These are phyloP conservation scores for Myripristis murdjan DNA, from an alignment of 2,797 vertebrate genomes.

Conservation along the genomic window DNA sequence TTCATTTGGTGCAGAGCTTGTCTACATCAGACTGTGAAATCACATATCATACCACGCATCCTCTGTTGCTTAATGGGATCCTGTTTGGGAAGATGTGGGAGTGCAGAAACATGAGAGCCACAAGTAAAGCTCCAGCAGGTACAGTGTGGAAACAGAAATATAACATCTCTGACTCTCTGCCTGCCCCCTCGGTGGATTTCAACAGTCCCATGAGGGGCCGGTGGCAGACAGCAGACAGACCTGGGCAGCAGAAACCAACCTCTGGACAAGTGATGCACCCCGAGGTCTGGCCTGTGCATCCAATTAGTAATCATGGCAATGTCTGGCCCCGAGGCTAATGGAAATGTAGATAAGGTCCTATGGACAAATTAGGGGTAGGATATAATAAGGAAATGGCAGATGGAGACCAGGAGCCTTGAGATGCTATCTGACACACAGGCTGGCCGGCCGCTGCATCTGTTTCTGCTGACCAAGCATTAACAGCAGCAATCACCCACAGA, in stretches of 20 bases:
- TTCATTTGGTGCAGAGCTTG: conserved; percentile 52
- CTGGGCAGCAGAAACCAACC: conserved; percentile 42
- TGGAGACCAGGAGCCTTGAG: conserved; percentile 65
- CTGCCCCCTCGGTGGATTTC: conserved; percentile 41
- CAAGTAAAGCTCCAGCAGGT: conserved; percentile 12
- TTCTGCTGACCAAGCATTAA: conserved; percentile 76
- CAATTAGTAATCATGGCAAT: conserved; percentile 74
- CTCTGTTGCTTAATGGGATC: conserved; percentile 41
- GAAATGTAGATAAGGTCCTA: conserved; percentile 78
- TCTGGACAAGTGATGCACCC: not conserved
- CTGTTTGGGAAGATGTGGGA: conserved; percentile 26
- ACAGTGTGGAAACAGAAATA: conserved; percentile 20
- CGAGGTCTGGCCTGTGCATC: conserved; percentile 37
- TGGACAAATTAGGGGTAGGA: conserved; percentile 71
- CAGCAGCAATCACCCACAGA: conserved; percentile 39
- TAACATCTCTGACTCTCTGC: conserved; percentile 15
- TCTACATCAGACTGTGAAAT: conserved; percentile 50
- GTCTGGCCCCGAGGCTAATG: conserved; percentile 66
- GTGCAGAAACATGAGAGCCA: conserved; percentile 6
- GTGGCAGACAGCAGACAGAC: conserved; percentile 56
- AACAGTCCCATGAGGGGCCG: conserved; percentile 30
- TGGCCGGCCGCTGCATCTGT: conserved; percentile 20
- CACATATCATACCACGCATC: conserved; percentile 40
- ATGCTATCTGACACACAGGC: conserved; percentile 71
- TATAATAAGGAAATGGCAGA: conserved; percentile 69